Percentiles rank a stretch among this genome's conserved stretches.
These are phyloP conservation scores for Bugulina stolonifera DNA, from an alignment of 2,888 invertebrate species.

Conservation along the genomic window DNA sequence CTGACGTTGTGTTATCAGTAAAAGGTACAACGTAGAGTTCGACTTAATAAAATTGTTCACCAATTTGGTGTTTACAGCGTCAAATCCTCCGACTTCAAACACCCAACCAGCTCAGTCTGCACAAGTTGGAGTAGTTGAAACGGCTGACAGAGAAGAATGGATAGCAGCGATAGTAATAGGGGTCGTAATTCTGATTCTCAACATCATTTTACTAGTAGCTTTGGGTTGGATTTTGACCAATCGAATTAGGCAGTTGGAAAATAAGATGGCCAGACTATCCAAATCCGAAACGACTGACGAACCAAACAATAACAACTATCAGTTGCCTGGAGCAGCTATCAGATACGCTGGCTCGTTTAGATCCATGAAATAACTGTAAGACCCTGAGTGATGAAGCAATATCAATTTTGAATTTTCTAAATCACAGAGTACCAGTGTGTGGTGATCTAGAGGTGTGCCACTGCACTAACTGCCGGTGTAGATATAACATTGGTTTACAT, in stretches of 20 bases:
- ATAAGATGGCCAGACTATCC: background rate
- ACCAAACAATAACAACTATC: background rate
- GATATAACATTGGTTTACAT: no score
- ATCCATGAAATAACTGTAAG: background rate
- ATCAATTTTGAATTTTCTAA: background rate
- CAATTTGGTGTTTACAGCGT: background rate
- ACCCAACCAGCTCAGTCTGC: background rate
- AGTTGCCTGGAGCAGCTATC: background rate
- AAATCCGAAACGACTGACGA: background rate
- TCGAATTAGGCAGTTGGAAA: background rate
- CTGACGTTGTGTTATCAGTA: no score
- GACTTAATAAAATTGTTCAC: no score
- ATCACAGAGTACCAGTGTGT: no score
- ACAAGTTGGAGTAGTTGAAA: background rate
- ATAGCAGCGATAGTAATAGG: background rate
- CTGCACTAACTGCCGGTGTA: no score
- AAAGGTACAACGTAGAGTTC: no score
- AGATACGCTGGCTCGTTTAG: background rate
- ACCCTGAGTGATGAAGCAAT: background rate
- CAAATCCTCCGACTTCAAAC: background rate
- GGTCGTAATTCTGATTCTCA: background rate
- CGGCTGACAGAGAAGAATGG: background rate
- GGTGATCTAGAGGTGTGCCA: no score
- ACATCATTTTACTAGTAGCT: background rate
- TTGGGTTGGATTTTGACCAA: background rate